Evolutionary conservation across 2,113 vertebrate species (phyloP).

Genomic region (Sarotherodon lohbergeri): DNA sequence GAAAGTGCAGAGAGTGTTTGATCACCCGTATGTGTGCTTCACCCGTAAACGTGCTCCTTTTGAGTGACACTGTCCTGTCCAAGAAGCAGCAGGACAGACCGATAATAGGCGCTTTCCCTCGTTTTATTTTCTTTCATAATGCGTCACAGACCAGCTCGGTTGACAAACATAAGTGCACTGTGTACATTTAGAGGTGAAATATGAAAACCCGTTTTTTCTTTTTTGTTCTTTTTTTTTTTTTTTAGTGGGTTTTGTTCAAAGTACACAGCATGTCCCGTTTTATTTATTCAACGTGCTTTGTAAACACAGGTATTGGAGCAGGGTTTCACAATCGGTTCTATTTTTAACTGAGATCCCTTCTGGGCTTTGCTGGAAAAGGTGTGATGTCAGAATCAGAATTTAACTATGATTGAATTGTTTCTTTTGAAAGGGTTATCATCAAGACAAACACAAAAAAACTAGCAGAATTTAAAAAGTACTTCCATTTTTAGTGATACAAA

Average conservation of each 20-base stretch:
- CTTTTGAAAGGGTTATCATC: not conserved
- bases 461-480: not conserved
- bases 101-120: not conserved
- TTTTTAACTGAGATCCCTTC: not conserved
- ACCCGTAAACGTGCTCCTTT: not conserved
- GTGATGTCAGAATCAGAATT: not conserved
- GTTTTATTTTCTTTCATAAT: not conserved
- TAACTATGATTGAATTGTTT: not conserved
- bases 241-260: not conserved
- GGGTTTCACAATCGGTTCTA: not conserved
- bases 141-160: not conserved
- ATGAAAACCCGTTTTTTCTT: not conserved
- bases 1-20: not conserved
- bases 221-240: not conserved
- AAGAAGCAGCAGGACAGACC: not conserved
- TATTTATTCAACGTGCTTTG: not conserved
- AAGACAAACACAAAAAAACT: not conserved
- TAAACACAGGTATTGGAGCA: not conserved
- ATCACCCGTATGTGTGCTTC: not conserved
- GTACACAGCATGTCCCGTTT: not conserved
- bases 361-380: not conserved
- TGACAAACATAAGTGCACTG: constrained; percentile 1
- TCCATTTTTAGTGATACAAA: not conserved
- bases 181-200: not conserved
- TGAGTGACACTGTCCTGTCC: not conserved